Percentiles rank a stretch among this genome's conserved stretches.
phyloP scores from a whole-genome alignment of 2,113 vertebrate genomes.

The Channa maculata region DNA sequence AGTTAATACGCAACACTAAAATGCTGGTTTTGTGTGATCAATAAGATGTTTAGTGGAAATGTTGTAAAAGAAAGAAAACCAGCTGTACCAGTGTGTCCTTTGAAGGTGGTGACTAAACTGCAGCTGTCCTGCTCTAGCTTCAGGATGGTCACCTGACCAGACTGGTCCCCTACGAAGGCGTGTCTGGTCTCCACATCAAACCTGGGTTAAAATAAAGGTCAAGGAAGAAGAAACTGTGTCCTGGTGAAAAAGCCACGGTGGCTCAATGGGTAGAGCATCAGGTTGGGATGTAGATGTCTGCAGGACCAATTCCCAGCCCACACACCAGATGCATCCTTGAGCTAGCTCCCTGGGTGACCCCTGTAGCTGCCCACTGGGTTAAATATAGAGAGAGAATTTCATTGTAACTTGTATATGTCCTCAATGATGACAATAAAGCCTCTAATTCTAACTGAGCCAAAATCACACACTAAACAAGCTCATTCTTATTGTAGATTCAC shows the following conservation, averaged over 20 bases:
- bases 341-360: too few species aligned
- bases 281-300: too few species aligned
- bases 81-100: conserved; percentile 94
- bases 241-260: background rate
- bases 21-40: background rate
- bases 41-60: background rate
- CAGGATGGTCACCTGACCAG: conserved; percentile 98
- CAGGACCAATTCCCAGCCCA: too few species aligned
- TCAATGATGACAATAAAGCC: too few species aligned
- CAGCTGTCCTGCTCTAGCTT: conserved; percentile 97
- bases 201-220: conserved; percentile 81
- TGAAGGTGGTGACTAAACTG: conserved; percentile 95
- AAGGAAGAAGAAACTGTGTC: conserved; percentile 64
- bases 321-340: too few species aligned
- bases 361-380: too few species aligned
- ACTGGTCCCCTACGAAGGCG: conserved; percentile 96
- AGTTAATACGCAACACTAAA: too few species aligned
- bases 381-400: too few species aligned
- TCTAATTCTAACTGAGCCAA: background rate
- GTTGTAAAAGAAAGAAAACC: background rate
- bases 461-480: background rate
- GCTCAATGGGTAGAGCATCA: too few species aligned
- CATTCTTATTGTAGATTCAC: background rate
- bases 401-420: too few species aligned
- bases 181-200: conserved; percentile 98